Percentiles rank a stretch among this genome's conserved stretches.
phyloP scores from a whole-genome alignment of 2,113 vertebrate genomes.

The Helogale parvula region DNA sequence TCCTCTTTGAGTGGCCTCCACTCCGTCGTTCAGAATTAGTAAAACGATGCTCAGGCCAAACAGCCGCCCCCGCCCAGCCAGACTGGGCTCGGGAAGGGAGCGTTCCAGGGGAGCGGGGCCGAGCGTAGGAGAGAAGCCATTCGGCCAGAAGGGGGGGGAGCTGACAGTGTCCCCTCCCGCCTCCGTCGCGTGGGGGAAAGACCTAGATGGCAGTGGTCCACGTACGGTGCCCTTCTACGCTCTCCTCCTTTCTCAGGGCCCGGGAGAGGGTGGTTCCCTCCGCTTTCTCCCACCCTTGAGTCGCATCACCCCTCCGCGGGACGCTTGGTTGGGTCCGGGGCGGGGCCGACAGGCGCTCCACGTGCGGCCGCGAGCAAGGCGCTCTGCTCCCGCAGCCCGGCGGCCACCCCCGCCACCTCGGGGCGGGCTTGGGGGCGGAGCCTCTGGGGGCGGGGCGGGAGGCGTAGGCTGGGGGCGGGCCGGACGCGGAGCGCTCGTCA shows the following conservation, averaged over 20 bases:
- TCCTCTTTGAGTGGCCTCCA: neutral
- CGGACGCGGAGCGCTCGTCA: neutral
- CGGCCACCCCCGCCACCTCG: neutral
- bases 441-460: constrained; percentile 45
- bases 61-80: neutral
- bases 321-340: constrained; percentile 51
- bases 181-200: neutral
- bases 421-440: constrained; percentile 9
- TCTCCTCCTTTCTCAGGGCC: too few species aligned
- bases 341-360: constrained; percentile 48
- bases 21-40: neutral
- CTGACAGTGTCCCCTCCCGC: neutral
- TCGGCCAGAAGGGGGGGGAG: neutral
- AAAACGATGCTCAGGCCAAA: neutral
- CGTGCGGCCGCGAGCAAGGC: neutral
- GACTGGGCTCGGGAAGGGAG: fast-evolving
- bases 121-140: neutral
- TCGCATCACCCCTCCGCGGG: neutral
- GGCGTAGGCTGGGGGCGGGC: constrained; percentile 18
- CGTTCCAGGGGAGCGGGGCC: neutral
- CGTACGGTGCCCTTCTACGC: fast-evolving
- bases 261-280: fast-evolving
- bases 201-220: neutral
- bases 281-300: too few species aligned
- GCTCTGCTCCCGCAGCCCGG: fast-evolving